Conservation (phyloP, 2,888 invertebrate species). For the Hedychridium roseum region DNA sequence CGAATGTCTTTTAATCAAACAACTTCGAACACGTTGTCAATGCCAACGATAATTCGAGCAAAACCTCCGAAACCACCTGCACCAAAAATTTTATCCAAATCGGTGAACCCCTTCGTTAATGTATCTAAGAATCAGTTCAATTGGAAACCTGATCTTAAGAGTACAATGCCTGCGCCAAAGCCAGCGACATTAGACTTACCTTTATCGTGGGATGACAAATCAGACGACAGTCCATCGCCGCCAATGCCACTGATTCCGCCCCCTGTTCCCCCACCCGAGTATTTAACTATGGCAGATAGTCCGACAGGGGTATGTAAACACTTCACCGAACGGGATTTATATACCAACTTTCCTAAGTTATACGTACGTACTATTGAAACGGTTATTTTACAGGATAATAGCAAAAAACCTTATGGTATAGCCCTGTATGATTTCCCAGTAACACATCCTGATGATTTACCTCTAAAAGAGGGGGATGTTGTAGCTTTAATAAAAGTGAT, state of each 20-base stretch:
- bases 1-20: slow-evolving; percentile 27
- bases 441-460: slow-evolving; percentile 79
- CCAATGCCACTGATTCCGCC: slow-evolving; percentile 85
- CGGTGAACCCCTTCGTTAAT: background rate
- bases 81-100: slow-evolving; percentile 48
- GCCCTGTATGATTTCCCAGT: slow-evolving; percentile 82
- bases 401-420: slow-evolving; percentile 73
- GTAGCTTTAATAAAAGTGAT: slow-evolving; percentile 76
- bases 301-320: too few relatives aligned
- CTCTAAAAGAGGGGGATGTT: slow-evolving; percentile 79
- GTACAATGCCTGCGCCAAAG: slow-evolving; percentile 16
- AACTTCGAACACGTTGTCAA: slow-evolving; percentile 45
- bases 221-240: slow-evolving; percentile 67
- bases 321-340: too few relatives aligned
- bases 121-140: slow-evolving; percentile 10
- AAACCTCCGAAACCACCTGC: slow-evolving; percentile 70
- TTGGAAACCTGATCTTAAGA: slow-evolving; percentile 10
- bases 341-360: too few relatives aligned
- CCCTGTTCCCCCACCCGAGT: slow-evolving; percentile 74
- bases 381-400: slow-evolving; percentile 37
- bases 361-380: too few relatives aligned
- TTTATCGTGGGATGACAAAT: slow-evolving; percentile 32
- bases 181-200: slow-evolving; percentile 25
- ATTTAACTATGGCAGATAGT: too few relatives aligned
- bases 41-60: slow-evolving; percentile 81